These are phyloP conservation scores for Eristalis intricaria DNA, from an alignment of 2,888 invertebrate genomes.

Conservation along the genomic window DNA sequence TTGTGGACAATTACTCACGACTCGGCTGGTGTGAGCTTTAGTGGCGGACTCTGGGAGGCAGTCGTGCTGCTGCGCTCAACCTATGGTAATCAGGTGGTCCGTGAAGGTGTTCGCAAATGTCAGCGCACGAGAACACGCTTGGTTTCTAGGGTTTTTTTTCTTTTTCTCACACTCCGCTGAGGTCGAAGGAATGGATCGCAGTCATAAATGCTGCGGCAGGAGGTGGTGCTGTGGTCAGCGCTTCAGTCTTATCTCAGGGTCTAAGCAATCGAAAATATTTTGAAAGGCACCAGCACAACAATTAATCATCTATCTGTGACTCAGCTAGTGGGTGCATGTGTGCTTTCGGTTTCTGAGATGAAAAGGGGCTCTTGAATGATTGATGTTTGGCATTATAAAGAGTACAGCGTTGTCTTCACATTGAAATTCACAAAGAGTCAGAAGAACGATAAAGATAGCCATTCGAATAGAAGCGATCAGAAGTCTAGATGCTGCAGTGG, in stretches of 20 bases:
- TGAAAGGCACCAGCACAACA: not conserved
- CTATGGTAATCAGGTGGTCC: not conserved
- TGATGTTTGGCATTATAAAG: not conserved
- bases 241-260: not conserved
- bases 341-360: not conserved
- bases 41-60: not conserved
- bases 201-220: not conserved
- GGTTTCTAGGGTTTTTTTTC: not conserved
- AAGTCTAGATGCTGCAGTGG: too few relatives aligned
- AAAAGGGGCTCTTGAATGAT: not conserved
- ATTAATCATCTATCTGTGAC: not conserved
- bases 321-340: not conserved
- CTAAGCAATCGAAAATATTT: not conserved
- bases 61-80: not conserved
- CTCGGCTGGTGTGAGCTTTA: constrained; percentile 5
- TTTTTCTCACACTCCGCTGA: not conserved
- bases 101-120: not conserved
- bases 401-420: too few relatives aligned
- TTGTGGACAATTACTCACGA: constrained; percentile 40
- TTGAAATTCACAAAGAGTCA: too few relatives aligned
- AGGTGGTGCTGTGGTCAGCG: not conserved
- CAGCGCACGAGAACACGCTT: not conserved
- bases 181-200: not conserved
- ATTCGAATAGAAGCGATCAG: too few relatives aligned
- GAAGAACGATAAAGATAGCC: too few relatives aligned